phyloP scores from a whole-genome alignment of 2,113 vertebrate genomes.

The Crotalus tigris region DNA sequence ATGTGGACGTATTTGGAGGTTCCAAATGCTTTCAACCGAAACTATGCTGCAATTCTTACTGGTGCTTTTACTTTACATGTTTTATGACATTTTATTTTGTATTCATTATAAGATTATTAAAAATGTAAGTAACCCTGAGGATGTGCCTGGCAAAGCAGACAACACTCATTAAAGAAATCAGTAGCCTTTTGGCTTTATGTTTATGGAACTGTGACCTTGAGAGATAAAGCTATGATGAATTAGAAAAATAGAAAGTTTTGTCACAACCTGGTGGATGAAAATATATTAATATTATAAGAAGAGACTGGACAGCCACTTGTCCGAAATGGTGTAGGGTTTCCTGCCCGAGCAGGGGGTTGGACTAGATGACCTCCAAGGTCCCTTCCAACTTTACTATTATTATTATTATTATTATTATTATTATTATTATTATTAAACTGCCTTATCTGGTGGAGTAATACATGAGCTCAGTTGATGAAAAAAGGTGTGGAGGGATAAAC shows the following conservation, averaged over 20 bases:
- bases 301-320: no score
- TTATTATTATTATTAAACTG: not conserved
- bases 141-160: not conserved
- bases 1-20: not conserved
- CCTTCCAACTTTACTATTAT: no score
- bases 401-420: not conserved
- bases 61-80: not conserved
- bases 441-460: not conserved
- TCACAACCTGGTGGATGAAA: not conserved
- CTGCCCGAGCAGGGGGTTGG: no score
- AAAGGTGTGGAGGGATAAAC: not conserved
- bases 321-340: no score
- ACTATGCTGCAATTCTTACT: not conserved
- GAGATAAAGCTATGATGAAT: not conserved
- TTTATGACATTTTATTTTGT: not conserved
- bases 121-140: not conserved
- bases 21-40: not conserved
- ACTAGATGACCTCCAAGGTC: no score
- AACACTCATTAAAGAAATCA: not conserved
- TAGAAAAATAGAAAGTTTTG: not conserved
- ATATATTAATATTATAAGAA: not conserved
- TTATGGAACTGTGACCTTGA: not conserved
- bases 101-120: not conserved
- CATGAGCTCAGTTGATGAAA: no score
- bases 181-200: not conserved